Evolutionary conservation across 35 echinoderm and acorn worm genomes (phyloP), one percentile per base, ranked within the genome.

Genomic region (Holothuria glaberrima): DNA sequence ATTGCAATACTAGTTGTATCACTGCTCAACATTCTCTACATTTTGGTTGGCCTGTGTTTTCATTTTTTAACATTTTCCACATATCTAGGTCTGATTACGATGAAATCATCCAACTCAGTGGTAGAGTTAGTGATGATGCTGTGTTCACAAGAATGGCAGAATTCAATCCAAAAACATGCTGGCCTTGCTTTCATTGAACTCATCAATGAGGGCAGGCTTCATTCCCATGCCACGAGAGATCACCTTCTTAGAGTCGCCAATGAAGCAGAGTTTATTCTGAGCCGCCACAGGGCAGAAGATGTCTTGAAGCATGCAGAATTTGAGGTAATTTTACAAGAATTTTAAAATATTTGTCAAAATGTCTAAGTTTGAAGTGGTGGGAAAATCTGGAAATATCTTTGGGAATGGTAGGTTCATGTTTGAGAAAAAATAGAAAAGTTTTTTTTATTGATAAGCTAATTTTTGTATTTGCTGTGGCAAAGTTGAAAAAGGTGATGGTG

Each of bases 61-160:
- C 21, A 25, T 69, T 34, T 6, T 1, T 5, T 5, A 5, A 75
- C 20, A 32, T 75, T 75, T 5, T 41, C 38, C 35, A 68, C 63
- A 0, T 28, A 27, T 83, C 9, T 66, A 99, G 97, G 97, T 56
- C 89, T 99, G 28, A 90, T 99, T 27, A 99, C 90, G 3, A 99
- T 99, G 97, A 99, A 99, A 58, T 99, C 97, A 52, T 99, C 97
- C 44, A 99, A 99, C 89, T 99, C 97, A 31, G 97, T 99, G 24
- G 94, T 99, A 18, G 97, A 99, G 71, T 68, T 99, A 12, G 97
- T 99, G 14, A 99, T 99, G 97, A 95, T 99, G 93, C 91, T 99
- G 58, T 99, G 97, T 65, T 99, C 97, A 7, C 97, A 99, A 83
- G 97, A 99, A 69, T 99, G 97, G 97, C 97, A 99, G 85, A 99